Evolutionary conservation across 2,888 invertebrate genomes (phyloP).

Genomic region (Protodeltote pygarga): DNA sequence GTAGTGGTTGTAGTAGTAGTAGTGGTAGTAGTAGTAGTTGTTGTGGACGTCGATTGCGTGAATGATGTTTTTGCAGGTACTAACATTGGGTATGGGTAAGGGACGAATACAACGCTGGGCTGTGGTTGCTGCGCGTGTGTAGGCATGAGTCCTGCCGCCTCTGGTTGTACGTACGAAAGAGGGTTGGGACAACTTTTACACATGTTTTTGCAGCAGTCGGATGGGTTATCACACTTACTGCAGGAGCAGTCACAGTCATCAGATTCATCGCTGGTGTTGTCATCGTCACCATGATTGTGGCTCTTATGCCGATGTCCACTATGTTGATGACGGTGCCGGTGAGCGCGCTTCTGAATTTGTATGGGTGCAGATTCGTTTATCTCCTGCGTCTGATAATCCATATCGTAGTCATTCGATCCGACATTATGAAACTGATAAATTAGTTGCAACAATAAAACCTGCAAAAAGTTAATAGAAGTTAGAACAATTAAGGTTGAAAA

Average conservation of each 20-base stretch:
- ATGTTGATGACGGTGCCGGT: constrained; percentile 26
- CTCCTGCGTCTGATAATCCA: constrained; percentile 22
- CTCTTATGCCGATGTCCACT: constrained; percentile 21
- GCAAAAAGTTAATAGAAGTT: neutral
- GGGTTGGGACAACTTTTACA: constrained; percentile 43
- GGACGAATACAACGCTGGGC: constrained; percentile 51
- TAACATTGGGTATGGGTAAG: constrained; percentile 59
- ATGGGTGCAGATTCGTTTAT: constrained; percentile 16
- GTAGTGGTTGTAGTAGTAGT: constrained; percentile 2
- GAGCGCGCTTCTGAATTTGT: constrained; percentile 2
- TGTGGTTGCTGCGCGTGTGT: no score
- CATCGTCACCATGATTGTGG: constrained; percentile 1
- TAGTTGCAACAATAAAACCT: constrained; percentile 35
- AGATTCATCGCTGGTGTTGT: constrained; percentile 44
- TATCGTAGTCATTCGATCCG: constrained; percentile 16
- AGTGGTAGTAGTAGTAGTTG: constrained; percentile 1
- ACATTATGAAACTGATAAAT: constrained; percentile 21
- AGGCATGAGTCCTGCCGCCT: neutral
- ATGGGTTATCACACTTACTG: constrained; percentile 47
- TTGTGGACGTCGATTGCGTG: neutral
- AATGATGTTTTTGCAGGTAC: neutral
- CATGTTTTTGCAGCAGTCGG: constrained; percentile 53
- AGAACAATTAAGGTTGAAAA: neutral
- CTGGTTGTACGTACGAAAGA: constrained; percentile 3
- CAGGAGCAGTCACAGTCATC: constrained; percentile 53